phyloP scores from a whole-genome alignment of 2,888 invertebrate genomes.

The Candidula unifasciata region DNA sequence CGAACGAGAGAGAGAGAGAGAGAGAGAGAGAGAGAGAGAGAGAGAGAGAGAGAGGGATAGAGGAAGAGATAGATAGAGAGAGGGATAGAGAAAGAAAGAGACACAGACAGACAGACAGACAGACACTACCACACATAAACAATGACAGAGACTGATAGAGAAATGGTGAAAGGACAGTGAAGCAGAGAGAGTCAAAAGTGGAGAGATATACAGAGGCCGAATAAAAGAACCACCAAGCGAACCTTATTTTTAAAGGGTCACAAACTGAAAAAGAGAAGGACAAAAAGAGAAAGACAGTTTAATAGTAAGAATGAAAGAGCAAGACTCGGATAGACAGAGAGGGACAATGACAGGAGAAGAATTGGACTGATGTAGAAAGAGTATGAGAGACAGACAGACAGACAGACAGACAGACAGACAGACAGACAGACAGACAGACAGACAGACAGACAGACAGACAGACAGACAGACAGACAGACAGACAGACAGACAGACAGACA shows the following conservation, averaged over 20 bases:
- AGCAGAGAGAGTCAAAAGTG: too few species aligned
- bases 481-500: conserved; percentile 13
- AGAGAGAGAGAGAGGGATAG: neutral
- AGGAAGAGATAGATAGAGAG: too few species aligned
- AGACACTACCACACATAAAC: neutral
- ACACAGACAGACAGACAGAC: neutral
- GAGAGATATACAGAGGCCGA: conserved; percentile 1
- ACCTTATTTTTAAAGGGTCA: too few species aligned
- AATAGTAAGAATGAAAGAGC: neutral
- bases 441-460: too few species aligned
- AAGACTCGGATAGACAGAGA: too few species aligned
- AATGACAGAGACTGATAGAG: conserved; percentile 10
- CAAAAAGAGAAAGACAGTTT: too few species aligned
- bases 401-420: conserved; percentile 21
- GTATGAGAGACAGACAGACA: neutral
- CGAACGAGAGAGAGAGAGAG: neutral
- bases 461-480: conserved; percentile 26
- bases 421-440: conserved; percentile 20
- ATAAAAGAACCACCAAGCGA: too few species aligned
- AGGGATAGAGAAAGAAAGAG: too few species aligned
- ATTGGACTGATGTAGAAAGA: too few species aligned
- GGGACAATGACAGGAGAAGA: too few species aligned
- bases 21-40: too few species aligned
- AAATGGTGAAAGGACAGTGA: neutral
- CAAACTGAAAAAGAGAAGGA: too few species aligned